Evolutionary conservation across 2,113 vertebrate species (phyloP).

Genomic region (Setophaga petechia): DNA sequence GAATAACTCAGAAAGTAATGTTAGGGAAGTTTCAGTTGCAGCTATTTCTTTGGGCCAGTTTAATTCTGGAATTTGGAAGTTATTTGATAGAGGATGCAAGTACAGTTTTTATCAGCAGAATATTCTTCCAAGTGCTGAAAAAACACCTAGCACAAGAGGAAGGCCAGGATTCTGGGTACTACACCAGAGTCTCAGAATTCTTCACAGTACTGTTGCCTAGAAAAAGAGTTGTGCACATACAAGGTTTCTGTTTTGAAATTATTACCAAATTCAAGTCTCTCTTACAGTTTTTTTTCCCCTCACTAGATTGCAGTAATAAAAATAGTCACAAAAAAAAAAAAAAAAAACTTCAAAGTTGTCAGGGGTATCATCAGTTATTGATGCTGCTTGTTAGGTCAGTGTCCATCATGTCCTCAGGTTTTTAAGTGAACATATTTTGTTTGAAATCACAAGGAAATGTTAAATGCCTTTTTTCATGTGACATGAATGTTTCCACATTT

Average conservation of each 20-base stretch:
- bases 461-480: neutral
- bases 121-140: neutral
- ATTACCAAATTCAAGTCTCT: neutral
- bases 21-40: neutral
- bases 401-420: neutral
- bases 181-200: neutral
- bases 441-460: neutral
- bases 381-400: neutral
- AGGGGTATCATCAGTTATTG: neutral
- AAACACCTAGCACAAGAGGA: neutral
- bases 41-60: neutral
- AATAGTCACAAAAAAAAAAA: neutral
- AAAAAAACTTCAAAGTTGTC: neutral
- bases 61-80: neutral
- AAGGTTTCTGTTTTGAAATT: neutral
- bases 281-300: neutral
- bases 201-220: neutral
- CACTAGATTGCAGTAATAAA: neutral
- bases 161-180: neutral
- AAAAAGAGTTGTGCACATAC: neutral
- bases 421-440: neutral
- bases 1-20: neutral
- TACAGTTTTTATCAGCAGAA: neutral
- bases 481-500: neutral
- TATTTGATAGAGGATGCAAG: neutral